Conservation (phyloP, 1,140 invertebrate species). For the Heliconius hewitsoni region DNA sequence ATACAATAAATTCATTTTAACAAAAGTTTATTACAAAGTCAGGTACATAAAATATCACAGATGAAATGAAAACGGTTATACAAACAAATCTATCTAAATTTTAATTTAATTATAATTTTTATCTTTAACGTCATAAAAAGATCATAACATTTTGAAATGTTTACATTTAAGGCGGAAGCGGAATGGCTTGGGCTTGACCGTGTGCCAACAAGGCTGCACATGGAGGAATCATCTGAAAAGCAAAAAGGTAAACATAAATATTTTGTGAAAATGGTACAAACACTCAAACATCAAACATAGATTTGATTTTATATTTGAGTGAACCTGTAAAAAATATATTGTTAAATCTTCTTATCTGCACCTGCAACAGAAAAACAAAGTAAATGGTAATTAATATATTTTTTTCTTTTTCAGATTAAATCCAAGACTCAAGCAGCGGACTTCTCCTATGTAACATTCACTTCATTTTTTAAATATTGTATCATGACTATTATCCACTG, state of each 20-base stretch:
- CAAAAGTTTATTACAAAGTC: constrained; percentile 49
- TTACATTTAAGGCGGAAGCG: constrained; percentile 81
- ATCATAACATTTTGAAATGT: constrained; percentile 66
- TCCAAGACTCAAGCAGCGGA: constrained; percentile 43
- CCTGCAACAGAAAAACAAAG: constrained; percentile 78
- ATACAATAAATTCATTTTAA: constrained; percentile 14
- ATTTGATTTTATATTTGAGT: constrained; percentile 60
- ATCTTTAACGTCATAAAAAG: constrained; percentile 45
- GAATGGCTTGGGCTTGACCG: constrained; percentile 81
- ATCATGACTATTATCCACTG: constrained; percentile 36
- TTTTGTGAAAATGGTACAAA: constrained; percentile 58
- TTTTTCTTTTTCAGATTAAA: constrained; percentile 69
- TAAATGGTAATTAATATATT: constrained; percentile 64
- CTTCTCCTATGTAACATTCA: constrained; percentile 35
- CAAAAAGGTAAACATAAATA: constrained; percentile 79
- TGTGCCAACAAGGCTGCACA: constrained; percentile 81
- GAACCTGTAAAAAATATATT: constrained; percentile 60
- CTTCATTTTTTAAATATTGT: constrained; percentile 34
- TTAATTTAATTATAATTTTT: constrained; percentile 13
- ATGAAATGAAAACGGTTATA: background rate
- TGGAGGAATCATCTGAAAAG: constrained; percentile 80
- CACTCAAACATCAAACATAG: constrained; percentile 66
- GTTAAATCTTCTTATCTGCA: constrained; percentile 74
- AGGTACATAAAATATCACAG: constrained; percentile 64
- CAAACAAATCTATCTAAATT: constrained; percentile 3